Evolutionary conservation across 2,797 vertebrate species (phyloP), one percentile per base, ranked within the genome.

Genomic region (Epinephelus coioides): DNA sequence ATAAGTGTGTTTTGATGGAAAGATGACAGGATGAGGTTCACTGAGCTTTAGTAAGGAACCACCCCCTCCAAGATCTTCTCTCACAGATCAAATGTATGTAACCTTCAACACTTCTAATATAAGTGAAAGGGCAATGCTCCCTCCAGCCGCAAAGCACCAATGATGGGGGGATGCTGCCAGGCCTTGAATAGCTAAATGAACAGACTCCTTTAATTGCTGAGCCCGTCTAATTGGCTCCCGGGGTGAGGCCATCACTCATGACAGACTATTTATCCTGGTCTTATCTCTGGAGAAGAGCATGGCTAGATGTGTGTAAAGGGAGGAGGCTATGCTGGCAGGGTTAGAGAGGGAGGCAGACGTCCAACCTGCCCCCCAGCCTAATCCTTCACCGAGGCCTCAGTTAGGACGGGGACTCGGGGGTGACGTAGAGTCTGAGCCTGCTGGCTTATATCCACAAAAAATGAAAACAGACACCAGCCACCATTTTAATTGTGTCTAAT

Each of bases 191-290:
- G 79, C 88, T 86, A 86, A 88, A 92, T 87, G 84, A 90, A 84
- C 79, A 89, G 76, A 77, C 79, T 78, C 18, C 66, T 89, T 89
- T 92, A 93, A 94, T 91, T 90, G 90, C 86, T 40, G 78, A 80
- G 74, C 74, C 67, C 15, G 14, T 86, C 86, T 94, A 94, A 94
- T 94, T 95, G 91, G 91, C 91, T 95, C 90, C 91, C 81, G 61
- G 85, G 81, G 87, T 78, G 90, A 92, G 84, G 88, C 93, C 86
- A 81, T 92, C 88, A 86, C 76, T 91, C 83, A 79, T 69, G 78
- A 81, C 81, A 86, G 79, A 84, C 87, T 81, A 86, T 90, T 91
- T 91, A 91, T 87, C 83, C 79, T n/a, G 54, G 62, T 67, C 67
- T 78, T 77, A 82, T 86, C 89, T 76, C 80, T 51, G 63, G 82